Evolutionary conservation across 37 sponge, comb jelly and placozoan genomes (phyloP), one percentile per base, ranked within the genome.

Genomic region (Agelas oroides): DNA sequence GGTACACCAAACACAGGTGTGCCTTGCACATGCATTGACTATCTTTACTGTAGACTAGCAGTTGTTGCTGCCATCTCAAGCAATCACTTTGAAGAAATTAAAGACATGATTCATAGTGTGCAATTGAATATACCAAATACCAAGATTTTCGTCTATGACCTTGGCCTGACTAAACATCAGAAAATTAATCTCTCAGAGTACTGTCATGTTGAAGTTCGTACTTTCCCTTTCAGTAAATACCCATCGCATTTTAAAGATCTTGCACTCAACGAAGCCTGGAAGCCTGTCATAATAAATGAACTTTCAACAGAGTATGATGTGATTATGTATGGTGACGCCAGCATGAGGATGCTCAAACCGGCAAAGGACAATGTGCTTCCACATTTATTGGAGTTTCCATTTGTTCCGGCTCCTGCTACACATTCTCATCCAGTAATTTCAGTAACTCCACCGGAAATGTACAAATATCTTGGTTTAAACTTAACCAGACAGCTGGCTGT

Each of bases 241-340:
- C 84, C 74, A 28, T 15, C 40, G 1, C 75, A 83, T 74, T 61
- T 83, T 37, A 18, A 65, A 17, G 19, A 62, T 16, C 60, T 83
- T 35, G 14, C 31, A 41, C 27, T 52, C 0, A 61, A 36, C 2
- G 34, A 65, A 12, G 84, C 84, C 13, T 83, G 75, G 75, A 83
- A 83, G 53, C 55, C 69, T 0, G 28, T 74, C 2, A 21, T 39
- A 73, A 62, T 83, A 25, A 35, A 58, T 17, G 32, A 39, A 37
- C 54, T 73, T 30, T 15, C 74, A 27, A 39, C 16, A 32, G 61
- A 73, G 55, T 60, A 74, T 57, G 84, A 83, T 35, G 60, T 83
- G 34, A 58, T 83, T 17, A n/a, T 74, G 23, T 83, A 69, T 34
- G 74, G 77, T 37, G 84, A 83, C 46, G 37, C 84, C 17, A 83